These are phyloP conservation scores for Cheumatopsyche charites DNA, from an alignment of 1,140 invertebrate species.

Conservation along the genomic window DNA sequence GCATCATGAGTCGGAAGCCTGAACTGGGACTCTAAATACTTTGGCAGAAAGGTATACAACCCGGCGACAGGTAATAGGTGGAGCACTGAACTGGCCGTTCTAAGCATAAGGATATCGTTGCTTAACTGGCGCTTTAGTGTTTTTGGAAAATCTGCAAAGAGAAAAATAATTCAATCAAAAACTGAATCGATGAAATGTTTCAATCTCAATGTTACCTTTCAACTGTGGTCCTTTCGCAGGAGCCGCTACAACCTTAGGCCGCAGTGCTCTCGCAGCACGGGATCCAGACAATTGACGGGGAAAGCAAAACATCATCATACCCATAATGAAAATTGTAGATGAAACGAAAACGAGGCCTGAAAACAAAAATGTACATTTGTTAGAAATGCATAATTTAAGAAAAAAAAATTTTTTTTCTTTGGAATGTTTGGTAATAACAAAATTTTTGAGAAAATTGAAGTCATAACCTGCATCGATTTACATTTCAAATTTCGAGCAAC, in stretches of 20 bases:
- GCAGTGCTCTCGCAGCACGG: constrained; percentile 50
- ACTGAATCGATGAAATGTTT: background rate
- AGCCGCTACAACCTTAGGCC: background rate
- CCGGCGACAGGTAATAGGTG: constrained; percentile 90
- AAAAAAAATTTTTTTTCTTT: too few species aligned
- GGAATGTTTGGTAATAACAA: background rate
- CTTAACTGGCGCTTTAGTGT: constrained; percentile 83
- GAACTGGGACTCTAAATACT: constrained; percentile 93
- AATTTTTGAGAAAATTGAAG: background rate
- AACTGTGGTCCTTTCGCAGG: constrained; percentile 39
- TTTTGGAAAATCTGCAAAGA: constrained; percentile 78
- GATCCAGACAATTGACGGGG: constrained; percentile 67
- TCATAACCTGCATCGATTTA: too few species aligned
- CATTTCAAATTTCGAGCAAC: too few species aligned
- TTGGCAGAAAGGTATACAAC: constrained; percentile 91
- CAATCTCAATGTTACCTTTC: constrained; percentile 34
- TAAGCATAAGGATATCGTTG: constrained; percentile 89
- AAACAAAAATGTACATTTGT: constrained; percentile 30
- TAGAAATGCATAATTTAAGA: background rate
- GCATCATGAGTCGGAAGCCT: constrained; percentile 84
- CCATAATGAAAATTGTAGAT: constrained; percentile 76
- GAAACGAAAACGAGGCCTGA: constrained; percentile 81
- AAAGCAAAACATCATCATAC: constrained; percentile 88
- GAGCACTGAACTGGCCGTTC: constrained; percentile 86
- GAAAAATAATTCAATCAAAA: constrained; percentile 32